Conservation (phyloP, 2,797 vertebrate genomes). For the Schizothorax lantsangensis region DNA sequence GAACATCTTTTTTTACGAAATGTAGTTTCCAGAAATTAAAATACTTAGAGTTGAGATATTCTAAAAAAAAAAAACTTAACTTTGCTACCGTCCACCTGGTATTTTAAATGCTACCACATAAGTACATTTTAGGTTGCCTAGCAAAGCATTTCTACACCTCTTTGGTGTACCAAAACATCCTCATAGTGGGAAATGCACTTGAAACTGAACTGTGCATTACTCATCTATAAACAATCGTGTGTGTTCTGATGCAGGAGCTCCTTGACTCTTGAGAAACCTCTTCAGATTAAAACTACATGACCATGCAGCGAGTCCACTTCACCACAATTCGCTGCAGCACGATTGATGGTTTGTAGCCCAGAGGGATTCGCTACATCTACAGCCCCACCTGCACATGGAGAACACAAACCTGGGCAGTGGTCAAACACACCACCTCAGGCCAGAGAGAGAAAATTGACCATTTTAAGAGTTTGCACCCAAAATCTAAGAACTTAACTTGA, state of each 20-base stretch:
- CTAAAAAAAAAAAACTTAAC: too few species aligned
- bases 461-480: conserved; percentile 52
- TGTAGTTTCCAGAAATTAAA: neutral
- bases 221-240: conserved; percentile 6
- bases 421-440: conserved; percentile 32
- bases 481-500: conserved; percentile 48
- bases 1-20: neutral
- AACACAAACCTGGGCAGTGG: conserved; percentile 31
- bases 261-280: conserved; percentile 7
- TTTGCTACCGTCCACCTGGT: neutral
- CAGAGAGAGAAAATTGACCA: neutral
- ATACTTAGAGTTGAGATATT: neutral
- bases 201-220: neutral
- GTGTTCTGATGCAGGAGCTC: neutral
- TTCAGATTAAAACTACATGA: neutral
- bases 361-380: neutral
- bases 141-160: neutral
- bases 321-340: neutral
- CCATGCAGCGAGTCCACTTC: neutral
- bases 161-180: neutral
- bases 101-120: neutral
- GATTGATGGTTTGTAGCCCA: neutral
- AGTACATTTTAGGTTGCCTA: neutral
- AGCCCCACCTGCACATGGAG: conserved; percentile 23
- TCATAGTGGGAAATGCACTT: neutral